Conservation (phyloP, 2,797 vertebrate genomes). For the Crotalus adamanteus region DNA sequence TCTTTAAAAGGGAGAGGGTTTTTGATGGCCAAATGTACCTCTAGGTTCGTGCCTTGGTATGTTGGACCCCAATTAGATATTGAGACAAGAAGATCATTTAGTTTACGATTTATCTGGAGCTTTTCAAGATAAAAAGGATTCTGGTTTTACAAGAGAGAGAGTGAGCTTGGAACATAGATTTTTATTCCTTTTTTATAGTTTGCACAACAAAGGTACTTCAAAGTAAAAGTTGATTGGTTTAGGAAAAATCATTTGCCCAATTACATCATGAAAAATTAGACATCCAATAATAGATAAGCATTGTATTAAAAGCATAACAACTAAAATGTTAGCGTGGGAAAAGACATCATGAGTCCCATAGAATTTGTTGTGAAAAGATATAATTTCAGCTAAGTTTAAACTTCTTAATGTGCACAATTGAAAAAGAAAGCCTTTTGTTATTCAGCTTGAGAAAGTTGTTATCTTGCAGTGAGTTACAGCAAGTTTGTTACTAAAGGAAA, state of each 20-base stretch:
- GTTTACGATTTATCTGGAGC: background rate
- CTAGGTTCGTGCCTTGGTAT: background rate
- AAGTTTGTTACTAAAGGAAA: background rate
- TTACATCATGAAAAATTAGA: background rate
- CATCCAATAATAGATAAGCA: background rate
- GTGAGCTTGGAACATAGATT: background rate
- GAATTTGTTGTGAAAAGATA: background rate
- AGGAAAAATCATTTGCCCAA: background rate
- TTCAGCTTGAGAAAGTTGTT: background rate
- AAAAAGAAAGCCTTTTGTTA: background rate
- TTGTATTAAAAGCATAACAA: background rate
- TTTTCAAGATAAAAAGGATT: background rate
- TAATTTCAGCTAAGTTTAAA: background rate
- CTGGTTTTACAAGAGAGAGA: background rate
- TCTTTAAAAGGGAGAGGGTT: background rate
- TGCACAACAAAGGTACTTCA: background rate
- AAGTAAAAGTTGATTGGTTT: background rate
- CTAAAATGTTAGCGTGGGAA: background rate
- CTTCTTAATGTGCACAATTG: background rate
- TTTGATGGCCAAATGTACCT: background rate
- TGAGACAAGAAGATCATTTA: background rate
- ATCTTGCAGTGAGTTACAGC: background rate
- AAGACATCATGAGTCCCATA: background rate
- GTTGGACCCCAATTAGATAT: background rate
- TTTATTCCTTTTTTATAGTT: background rate